Evolutionary conservation across 1,140 invertebrate genomes (phyloP).

Genomic region (Eubasilissa regina): DNA sequence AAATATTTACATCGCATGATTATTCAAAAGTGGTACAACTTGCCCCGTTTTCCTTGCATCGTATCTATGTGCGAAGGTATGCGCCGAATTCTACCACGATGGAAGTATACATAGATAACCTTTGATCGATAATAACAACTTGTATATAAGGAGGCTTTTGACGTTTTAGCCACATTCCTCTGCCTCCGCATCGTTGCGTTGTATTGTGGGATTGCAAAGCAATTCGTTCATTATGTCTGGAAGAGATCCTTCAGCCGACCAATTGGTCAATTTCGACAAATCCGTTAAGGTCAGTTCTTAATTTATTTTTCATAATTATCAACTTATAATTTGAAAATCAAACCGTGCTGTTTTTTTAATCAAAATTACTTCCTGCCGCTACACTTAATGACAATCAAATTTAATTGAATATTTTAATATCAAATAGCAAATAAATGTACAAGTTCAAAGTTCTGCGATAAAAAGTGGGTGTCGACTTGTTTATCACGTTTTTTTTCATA

Average conservation of each 20-base stretch:
- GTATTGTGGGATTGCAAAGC: neutral
- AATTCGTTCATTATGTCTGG: constrained; percentile 67
- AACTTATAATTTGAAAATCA: too few species aligned
- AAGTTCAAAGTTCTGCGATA: too few species aligned
- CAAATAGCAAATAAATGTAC: too few species aligned
- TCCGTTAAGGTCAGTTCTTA: constrained; percentile 72
- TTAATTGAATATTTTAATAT: too few species aligned
- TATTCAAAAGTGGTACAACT: neutral
- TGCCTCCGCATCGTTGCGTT: neutral
- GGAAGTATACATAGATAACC: constrained; percentile 19
- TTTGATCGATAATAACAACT: constrained; percentile 34
- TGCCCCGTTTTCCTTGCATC: neutral
- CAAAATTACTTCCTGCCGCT: too few species aligned
- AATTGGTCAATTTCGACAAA: constrained; percentile 79
- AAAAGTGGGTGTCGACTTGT: too few species aligned
- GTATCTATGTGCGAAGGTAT: neutral
- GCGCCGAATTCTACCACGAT: neutral
- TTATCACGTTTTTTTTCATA: too few species aligned
- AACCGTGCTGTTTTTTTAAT: too few species aligned
- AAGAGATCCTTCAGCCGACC: constrained; percentile 79
- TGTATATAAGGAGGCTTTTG: constrained; percentile 35
- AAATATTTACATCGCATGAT: neutral
- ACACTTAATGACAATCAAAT: too few species aligned
- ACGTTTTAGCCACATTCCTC: constrained; percentile 14
- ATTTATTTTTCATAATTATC: neutral